These are phyloP conservation scores for Sphenodon punctatus DNA, from an alignment of 2,797 vertebrate species.

Conservation along the genomic window DNA sequence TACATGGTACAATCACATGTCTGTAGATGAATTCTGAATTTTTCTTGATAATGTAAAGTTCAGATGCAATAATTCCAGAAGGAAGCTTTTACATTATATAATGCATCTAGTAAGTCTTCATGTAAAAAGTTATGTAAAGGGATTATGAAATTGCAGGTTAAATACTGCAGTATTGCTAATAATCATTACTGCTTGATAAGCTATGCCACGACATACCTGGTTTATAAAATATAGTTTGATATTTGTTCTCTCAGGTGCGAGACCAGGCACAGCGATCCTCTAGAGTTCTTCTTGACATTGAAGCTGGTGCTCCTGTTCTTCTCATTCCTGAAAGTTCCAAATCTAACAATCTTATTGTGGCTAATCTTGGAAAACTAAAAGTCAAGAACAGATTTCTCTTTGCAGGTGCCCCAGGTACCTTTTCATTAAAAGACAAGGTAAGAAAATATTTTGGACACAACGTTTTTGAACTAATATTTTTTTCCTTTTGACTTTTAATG, in stretches of 20 bases:
- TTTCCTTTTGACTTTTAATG: not conserved
- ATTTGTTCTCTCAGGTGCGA: constrained; percentile 84
- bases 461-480: not conserved
- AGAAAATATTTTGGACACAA: constrained; percentile 57
- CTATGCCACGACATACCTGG: no score
- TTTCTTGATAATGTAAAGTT: not conserved
- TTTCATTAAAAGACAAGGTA: constrained; percentile 94
- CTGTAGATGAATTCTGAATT: no score
- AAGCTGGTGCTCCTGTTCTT: constrained; percentile 94
- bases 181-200: no score
- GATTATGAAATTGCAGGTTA: not conserved
- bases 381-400: constrained; percentile 91
- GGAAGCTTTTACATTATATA: not conserved
- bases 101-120: not conserved
- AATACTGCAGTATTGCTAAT: not conserved
- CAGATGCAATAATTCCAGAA: no score
- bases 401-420: constrained; percentile 86
- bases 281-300: constrained; percentile 91
- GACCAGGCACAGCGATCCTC: constrained; percentile 89
- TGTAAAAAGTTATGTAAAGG: not conserved
- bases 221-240: no score
- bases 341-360: constrained; percentile 91
- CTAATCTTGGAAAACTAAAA: constrained; percentile 93
- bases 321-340: constrained; percentile 93
- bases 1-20: no score